Conservation (phyloP, 92 coral and sea anemone genomes). For the Epizoanthus ramosus region DNA sequence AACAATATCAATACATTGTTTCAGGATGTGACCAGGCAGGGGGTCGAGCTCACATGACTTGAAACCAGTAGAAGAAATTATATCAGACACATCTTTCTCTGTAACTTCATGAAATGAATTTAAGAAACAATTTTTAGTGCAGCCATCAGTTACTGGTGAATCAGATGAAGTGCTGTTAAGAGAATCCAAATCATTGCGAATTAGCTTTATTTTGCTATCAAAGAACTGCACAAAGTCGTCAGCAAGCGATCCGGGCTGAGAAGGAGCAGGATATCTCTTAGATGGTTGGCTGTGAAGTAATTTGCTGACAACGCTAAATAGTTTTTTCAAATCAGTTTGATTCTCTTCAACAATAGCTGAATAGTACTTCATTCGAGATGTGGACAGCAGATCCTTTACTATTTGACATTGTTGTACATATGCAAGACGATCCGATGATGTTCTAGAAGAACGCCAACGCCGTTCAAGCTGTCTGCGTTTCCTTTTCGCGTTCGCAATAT, state of each 20-base stretch:
- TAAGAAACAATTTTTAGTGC: background rate
- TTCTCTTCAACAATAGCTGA: no score
- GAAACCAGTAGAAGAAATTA: background rate
- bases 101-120: background rate
- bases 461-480: no score
- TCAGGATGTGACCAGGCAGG: background rate
- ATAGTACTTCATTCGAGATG: no score
- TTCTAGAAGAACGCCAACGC: no score
- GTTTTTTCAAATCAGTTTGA: no score
- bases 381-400: no score
- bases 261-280: background rate
- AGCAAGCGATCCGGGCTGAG: background rate
- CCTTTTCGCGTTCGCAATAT: no score
- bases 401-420: no score
- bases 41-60: background rate
- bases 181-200: background rate
- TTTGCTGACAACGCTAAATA: no score
- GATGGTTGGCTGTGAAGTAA: background rate
- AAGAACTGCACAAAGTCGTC: background rate
- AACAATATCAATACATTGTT: background rate
- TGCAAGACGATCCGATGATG: no score
- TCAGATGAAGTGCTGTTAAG: background rate
- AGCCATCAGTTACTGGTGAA: background rate
- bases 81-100: background rate
- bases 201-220: background rate